phyloP scores from a whole-genome alignment of 2,113 vertebrate genomes.

The Spheniscus mendiculus region DNA sequence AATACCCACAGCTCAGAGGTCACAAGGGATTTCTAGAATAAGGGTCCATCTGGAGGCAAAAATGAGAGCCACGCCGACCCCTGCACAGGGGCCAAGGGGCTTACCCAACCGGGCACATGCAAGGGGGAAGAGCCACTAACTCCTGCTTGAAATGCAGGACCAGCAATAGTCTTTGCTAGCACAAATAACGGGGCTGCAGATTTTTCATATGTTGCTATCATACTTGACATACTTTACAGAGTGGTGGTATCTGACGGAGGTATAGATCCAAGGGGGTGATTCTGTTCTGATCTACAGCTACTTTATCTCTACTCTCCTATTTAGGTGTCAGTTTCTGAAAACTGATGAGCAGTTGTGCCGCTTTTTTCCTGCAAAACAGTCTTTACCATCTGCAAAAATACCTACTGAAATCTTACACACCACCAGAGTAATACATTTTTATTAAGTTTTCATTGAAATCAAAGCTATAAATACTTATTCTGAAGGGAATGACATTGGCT shows the following conservation, averaged over 20 bases:
- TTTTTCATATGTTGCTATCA: not conserved
- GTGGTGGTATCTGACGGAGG: rapidly evolving
- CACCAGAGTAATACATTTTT: not conserved
- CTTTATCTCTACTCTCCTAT: not conserved
- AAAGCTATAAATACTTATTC: not conserved
- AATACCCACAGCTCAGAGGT: not conserved
- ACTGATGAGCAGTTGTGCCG: not conserved
- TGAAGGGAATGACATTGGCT: not conserved
- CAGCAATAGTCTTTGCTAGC: not conserved
- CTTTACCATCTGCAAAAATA: not conserved
- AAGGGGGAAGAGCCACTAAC: too few relatives aligned
- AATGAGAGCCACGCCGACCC: rapidly evolving
- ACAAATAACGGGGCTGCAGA: not conserved
- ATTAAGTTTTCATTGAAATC: not conserved
- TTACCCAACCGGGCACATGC: rapidly evolving
- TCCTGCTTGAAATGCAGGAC: not conserved
- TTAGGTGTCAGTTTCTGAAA: not conserved
- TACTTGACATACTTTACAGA: too few relatives aligned
- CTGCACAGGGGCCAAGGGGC: not conserved
- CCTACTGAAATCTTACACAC: not conserved
- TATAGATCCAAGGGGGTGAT: not conserved
- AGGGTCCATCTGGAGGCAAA: not conserved
- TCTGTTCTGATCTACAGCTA: not conserved
- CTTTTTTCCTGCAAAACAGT: not conserved
- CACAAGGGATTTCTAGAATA: not conserved